Evolutionary conservation across 1,140 invertebrate species (phyloP), one percentile per base, ranked within the genome.

Genomic region (Drosophila equinoxialis): DNA sequence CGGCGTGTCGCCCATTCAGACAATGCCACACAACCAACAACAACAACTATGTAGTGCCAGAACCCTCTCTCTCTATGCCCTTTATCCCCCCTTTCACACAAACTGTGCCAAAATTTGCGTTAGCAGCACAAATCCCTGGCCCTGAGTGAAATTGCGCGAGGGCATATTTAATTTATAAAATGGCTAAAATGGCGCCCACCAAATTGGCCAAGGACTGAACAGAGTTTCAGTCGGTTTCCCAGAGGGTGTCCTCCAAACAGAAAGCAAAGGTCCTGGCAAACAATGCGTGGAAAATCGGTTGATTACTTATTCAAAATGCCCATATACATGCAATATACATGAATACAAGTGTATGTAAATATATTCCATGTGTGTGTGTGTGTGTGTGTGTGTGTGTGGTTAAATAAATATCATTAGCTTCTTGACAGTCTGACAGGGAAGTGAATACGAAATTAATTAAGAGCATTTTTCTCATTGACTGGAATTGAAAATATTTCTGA

Each of bases 161-260:
- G 23, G 72, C 84, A 86, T 86, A 79, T 86, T 87, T 86, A 86
- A 86, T 86, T 86, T 87, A 86, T 83, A 87, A 82, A 86, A 87
- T 70, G 65, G 57, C 79, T 26, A 81, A 67, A 86, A 71, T 71
- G 62, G 65, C 76, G 77, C 65, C 42, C 33, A 77, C 58, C 39
- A 68, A 81, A 77, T 81, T 80, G 79, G 41, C 54, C 45, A 64
- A 10, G 23, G 2, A 6, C 6, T 7, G 3, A 20, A 30, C 39
- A 17, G 26, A 26, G 48, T 17, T 10, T 20, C 55, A 58, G 66
- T 30, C 45, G 23, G 26, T n/a, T 41, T 17, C 45, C 13, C 60
- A 58, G 66, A 67, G 65, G 68, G 60, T 58, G 66, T 48, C 45
- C 30, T 1, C 39, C 20, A 14, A 14, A 13, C 48, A 13, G 65